Base-by-base conservation (phyloP, 2,113 vertebrate genomes). In the Cavia porcellus region DNA sequence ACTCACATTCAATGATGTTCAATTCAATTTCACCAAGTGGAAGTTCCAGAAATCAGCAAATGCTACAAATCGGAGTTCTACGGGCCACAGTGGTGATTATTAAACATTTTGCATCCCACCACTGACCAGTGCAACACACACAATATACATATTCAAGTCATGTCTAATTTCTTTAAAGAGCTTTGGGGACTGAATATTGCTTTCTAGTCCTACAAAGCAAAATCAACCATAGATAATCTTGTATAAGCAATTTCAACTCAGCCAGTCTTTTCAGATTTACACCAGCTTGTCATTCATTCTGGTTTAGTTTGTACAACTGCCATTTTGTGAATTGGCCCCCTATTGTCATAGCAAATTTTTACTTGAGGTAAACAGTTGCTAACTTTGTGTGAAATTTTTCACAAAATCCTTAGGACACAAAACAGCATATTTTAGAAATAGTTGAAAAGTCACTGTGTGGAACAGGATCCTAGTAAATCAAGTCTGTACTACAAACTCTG, bases 101-200 rank as follows among this genome's bases (percentile, higher is more conserved):
- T 89, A 89, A 95, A 85, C 35, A 86, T 75, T 87, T 93, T 52
- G 42, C 57, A 93, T 38, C 61, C 42, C 59, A 90, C 45, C 52
- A 55, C n/a, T 47, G n/a, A 62, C 17, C 59, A 89, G 28, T 20
- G 59, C 50, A 82, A 15, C 3, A 22, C 30, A 45, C n/a, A 64
- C 32, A 90, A 38, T 24, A 82, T n/a, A n/a, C 13, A 35, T 55
- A 84, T 72, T 91, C 17, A 91, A 93, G 74, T 66, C n/a, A 70
- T 61, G 42, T 82, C 50, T 88, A 68, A 75, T 79, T 88, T 57
- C 32, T 66, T 93, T 57, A 68, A 82, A 94, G 72, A 95, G 50
- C 28, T 92, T 66, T 91, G 35, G 17, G 55, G 11, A 92, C 64
- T 50, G 57, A 96, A 95, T 93, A 95, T 45, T 84, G 50, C 57